These are phyloP conservation scores for Varecia variegata DNA, from an alignment of 2,797 vertebrate genomes.

Conservation along the genomic window DNA sequence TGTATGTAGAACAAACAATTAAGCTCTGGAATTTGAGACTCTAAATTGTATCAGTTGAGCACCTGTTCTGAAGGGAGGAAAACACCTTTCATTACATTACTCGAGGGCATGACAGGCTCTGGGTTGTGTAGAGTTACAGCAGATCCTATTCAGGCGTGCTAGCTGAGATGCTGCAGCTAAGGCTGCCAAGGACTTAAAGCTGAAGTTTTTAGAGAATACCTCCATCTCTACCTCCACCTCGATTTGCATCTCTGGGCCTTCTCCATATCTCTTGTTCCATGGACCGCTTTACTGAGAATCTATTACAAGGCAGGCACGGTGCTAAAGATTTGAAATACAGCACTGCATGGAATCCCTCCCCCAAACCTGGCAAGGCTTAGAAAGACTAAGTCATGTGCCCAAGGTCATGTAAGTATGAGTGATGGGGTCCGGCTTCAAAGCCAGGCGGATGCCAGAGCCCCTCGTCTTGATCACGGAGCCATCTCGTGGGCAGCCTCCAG, in stretches of 20 bases:
- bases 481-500: rapidly evolving
- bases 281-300: background rate
- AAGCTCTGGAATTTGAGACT: slow-evolving; percentile 56
- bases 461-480: rapidly evolving
- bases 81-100: slow-evolving; percentile 67
- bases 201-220: background rate
- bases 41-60: slow-evolving; percentile 72
- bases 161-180: background rate
- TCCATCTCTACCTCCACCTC: background rate
- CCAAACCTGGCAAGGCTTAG: background rate
- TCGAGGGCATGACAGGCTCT: background rate
- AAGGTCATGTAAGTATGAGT: background rate
- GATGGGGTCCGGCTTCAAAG: background rate
- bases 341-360: background rate
- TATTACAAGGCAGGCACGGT: rapidly evolving
- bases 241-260: background rate
- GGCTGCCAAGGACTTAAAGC: background rate
- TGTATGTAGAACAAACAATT: slow-evolving; percentile 66
- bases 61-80: slow-evolving; percentile 61
- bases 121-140: slow-evolving; percentile 57
- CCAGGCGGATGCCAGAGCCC: background rate
- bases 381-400: background rate
- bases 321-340: background rate
- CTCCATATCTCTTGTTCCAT: background rate
- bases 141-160: background rate